Evolutionary conservation across 1,140 invertebrate species (phyloP), one percentile per base, ranked within the genome.

Genomic region (Dreissena polymorpha): DNA sequence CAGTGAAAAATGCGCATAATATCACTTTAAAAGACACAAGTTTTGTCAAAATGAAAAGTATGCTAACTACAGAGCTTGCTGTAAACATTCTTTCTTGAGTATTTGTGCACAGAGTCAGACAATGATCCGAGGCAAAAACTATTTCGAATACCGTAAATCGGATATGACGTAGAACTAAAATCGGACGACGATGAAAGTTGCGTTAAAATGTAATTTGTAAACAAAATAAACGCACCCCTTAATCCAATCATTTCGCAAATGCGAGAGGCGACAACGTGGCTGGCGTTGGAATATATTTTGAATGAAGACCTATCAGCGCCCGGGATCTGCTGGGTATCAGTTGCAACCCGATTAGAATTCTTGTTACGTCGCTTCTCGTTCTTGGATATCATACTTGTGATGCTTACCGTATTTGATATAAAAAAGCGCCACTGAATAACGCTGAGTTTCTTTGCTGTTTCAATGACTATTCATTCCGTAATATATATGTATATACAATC

Each of bases 171-270:
- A 60, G 21, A 60, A 60, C 57, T 2, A 60, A 60, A n/a, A 60
- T 5, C 57, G 57, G 16, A 23, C 2, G 16, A 60, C 21, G 16
- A n/a, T 23, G 75, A 50, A 12, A 51, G 60, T 49, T 55, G 21
- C 75, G 76, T 29, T 55, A 67, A 82, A 82, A 60, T n/a, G 57
- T 82, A 71, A 67, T 82, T 82, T 82, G 79, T 82, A 74, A 82
- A 74, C 74, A 82, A 82, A 82, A 82, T 82, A 82, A 82, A 82
- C 79, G 55, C 29, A 67, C 8, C 21, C 27, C 69, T 39, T 68
- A 72, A 74, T 72, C 70, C 50, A 74, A 74, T 72, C 79, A 82
- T 68, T 18, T 39, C 16, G 7, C 53, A 82, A 82, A 82, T 82
- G 79, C 64, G 65, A n/a, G 51, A 65, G 79, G 79, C 79, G 79